Evolutionary conservation across 2,113 vertebrate species (phyloP), one percentile per base, ranked within the genome.

Genomic region (Leuciscus idus): DNA sequence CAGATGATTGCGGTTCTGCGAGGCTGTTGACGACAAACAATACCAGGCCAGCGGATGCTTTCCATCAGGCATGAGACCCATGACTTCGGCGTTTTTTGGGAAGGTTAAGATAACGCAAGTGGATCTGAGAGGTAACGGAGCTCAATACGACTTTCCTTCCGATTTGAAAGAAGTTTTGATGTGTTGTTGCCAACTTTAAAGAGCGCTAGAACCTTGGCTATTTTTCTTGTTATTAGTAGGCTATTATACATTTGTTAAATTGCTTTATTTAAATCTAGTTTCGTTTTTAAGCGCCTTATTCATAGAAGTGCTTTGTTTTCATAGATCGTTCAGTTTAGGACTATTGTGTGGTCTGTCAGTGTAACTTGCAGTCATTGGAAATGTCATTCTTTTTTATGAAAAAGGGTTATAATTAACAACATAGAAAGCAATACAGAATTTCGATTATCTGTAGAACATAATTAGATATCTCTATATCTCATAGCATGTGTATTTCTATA

Each of bases 1-100:
- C 85, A 81, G 70, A 10, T 33, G 82, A 86, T 77, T 48, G 33
- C n/a, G 23, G 68, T 33, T 78, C 87, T 72, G 9, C 62, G 36
- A 57, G 50, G 26, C 12, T 82, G 6, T 50, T 4, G 81, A 83
- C 46, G 62, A 13, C n/a, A 17, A 72, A 72, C 64, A 2, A 28
- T 33, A 52, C n/a, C 28, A 70, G 64, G 43, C 17, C 17, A 17
- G 2, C 64, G 81, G 81, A 55, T 70, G 62, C 81, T 28, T n/a
- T n/a, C 17, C 61, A 10, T 43, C 43, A 81, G 36, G 59, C 43
- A 70, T 52, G 81, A 68, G 46, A 15, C 48, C 46, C 62, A 81
- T 1, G 48, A 55, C 6, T n/a, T 23, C 64, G 61, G 39, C 21
- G 79, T 4, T 52, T 36, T 55, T 70, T 12, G 64, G 19, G 28